These are phyloP conservation scores for Therioaphis trifolii DNA, from an alignment of 2,888 invertebrate species.

Conservation along the genomic window DNA sequence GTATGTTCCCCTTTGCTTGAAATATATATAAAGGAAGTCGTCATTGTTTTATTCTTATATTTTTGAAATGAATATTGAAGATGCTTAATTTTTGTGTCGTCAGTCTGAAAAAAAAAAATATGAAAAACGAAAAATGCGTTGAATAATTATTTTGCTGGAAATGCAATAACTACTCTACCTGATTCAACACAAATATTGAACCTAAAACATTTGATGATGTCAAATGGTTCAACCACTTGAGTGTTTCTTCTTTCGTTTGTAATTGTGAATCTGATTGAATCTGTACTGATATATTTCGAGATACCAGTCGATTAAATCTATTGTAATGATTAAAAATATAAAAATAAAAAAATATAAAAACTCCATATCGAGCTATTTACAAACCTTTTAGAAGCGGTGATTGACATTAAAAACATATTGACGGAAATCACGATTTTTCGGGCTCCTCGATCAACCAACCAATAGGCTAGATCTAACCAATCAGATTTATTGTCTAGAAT, in stretches of 20 bases:
- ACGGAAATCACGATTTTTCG: conserved; percentile 56
- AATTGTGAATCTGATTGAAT: background rate
- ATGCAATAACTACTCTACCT: background rate
- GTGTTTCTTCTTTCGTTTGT: conserved; percentile 14
- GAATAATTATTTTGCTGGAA: too few species aligned
- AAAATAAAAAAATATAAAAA: too few species aligned
- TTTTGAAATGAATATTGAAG: conserved; percentile 16
- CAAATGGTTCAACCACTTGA: background rate
- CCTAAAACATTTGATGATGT: background rate
- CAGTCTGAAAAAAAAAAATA: background rate
- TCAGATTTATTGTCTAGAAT: background rate
- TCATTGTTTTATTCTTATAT: background rate
- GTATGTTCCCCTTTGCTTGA: background rate
- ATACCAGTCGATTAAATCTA: conserved; percentile 28
- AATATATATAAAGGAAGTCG: conserved; percentile 24
- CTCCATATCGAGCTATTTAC: too few species aligned
- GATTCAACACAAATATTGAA: conserved; percentile 27
- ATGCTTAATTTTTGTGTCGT: background rate
- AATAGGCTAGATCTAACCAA: conserved; percentile 64
- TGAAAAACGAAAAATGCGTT: background rate
- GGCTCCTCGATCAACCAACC: conserved; percentile 63
- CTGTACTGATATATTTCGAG: background rate
- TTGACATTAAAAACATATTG: conserved; percentile 9
- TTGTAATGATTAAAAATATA: background rate
- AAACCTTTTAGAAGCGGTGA: conserved; percentile 14